These are phyloP conservation scores for Drosophila tristis DNA, from an alignment of 1,140 invertebrate genomes.

Conservation along the genomic window DNA sequence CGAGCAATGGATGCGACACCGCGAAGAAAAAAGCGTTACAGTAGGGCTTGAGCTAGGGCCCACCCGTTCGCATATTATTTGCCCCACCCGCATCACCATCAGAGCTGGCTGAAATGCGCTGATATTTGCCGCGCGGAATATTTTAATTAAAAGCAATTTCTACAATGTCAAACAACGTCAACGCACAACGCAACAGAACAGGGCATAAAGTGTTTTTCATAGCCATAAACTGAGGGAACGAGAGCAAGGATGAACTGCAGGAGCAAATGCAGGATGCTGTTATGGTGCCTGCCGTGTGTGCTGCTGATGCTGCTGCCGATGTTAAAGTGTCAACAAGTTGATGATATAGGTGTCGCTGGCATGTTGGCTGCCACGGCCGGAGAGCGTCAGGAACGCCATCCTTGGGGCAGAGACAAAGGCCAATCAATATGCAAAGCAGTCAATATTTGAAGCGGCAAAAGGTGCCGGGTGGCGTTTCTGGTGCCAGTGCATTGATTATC, in stretches of 20 bases:
- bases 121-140: slow-evolving; percentile 46
- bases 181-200: slow-evolving; percentile 32
- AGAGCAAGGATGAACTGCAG: slow-evolving; percentile 25
- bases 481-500: slow-evolving; percentile 55
- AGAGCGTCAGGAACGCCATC: slow-evolving; percentile 9
- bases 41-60: slow-evolving; percentile 14
- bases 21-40: slow-evolving; percentile 8
- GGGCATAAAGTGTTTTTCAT: slow-evolving; percentile 66
- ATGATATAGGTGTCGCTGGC: slow-evolving; percentile 62
- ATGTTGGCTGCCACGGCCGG: slow-evolving; percentile 28
- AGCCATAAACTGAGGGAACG: slow-evolving; percentile 46
- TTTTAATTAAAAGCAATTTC: slow-evolving; percentile 78
- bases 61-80: slow-evolving; percentile 21
- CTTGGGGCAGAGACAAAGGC: slow-evolving; percentile 32
- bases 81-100: slow-evolving; percentile 8
- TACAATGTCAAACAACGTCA: slow-evolving; percentile 68
- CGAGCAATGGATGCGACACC: slow-evolving; percentile 7
- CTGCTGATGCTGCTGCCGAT: slow-evolving; percentile 22
- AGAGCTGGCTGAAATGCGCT: slow-evolving; percentile 27
- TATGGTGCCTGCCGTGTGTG: slow-evolving; percentile 2
- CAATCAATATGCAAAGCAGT: slow-evolving; percentile 76
- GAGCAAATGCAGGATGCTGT: neutral
- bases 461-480: slow-evolving; percentile 18
- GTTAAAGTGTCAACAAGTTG: slow-evolving; percentile 78
- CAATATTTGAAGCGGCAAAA: slow-evolving; percentile 67